Evolutionary conservation across 53 echinoderm and acorn worm species (phyloP), one percentile per base, ranked within the genome.

Genomic region (Temnopleurus reevesii): DNA sequence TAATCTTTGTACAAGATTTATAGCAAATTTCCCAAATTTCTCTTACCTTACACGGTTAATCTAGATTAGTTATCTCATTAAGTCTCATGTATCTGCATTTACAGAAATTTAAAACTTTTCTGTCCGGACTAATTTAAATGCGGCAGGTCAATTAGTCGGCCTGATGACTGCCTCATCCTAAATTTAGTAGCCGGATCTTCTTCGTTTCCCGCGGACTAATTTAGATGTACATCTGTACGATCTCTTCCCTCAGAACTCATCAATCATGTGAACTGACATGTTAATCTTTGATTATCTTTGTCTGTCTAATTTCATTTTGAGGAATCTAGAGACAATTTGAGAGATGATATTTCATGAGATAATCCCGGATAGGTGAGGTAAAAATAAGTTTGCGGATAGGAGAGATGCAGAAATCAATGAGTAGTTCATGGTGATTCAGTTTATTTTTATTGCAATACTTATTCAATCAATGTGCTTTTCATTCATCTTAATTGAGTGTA

Each of bases 151-250:
- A 71, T 71, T 41, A 71, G 71, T 71, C 23, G 19, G n/a, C 5
- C n/a, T 34, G 71, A 71, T 71, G 71, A 71, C 71, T 71, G n/a
- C 21, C n/a, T 23, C 10, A 21, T 71, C 71, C 71, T 71, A 71
- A 71, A 71, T 71, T 71, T 71, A 71, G 71, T 71, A 41, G n/a
- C 71, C 71, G 71, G 71, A 71, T 71, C 71, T n/a, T 38, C 7
- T 41, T 38, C n/a, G n/a, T 41, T 71, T 71, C 38, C 71, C 71
- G 38, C 71, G 19, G 30, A 63, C 71, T 71, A 71, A 71, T 71
- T 71, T 41, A 21, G 43, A 71, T 71, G n/a, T 71, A 41, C 71
- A 71, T 71, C 71, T 71, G 71, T 71, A 49, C 17, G 41, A 36
- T 7, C 71, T 71, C 23, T 71, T 33, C 5, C 34, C 0, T 31